A percentile compares a stretch with the other conserved stretches of the same genome.
phyloP scores from a whole-genome alignment of 2,113 vertebrate species.

The Taxidea taxus region DNA sequence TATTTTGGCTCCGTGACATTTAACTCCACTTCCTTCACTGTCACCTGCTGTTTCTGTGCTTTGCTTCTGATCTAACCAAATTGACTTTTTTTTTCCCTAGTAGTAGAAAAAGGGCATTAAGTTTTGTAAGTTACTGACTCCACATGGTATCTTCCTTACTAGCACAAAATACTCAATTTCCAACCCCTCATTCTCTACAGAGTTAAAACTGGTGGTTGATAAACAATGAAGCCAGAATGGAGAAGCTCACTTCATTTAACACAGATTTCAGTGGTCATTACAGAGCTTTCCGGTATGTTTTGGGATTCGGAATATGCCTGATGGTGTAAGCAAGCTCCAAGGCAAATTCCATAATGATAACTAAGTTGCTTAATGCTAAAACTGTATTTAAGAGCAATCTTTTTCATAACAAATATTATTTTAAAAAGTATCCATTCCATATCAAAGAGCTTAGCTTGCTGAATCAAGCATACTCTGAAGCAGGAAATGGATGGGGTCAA shows the following conservation, averaged over 20 bases:
- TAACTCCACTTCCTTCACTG: conserved; percentile 57
- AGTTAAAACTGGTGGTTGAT: neutral
- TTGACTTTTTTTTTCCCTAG: neutral
- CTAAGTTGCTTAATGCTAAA: neutral
- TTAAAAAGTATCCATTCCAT: neutral
- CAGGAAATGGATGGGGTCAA: neutral
- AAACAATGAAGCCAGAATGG: neutral
- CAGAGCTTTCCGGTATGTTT: neutral
- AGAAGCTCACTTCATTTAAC: neutral
- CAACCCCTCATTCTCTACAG: neutral
- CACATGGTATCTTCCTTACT: neutral
- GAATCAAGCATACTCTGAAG: neutral
- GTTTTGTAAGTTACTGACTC: neutral
- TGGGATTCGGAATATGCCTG: neutral
- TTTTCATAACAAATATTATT: neutral
- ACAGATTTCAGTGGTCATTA: neutral
- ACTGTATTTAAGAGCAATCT: neutral
- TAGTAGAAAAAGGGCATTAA: neutral
- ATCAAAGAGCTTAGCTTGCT: neutral
- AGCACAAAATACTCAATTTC: neutral
- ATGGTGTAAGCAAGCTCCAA: neutral
- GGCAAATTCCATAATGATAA: neutral
- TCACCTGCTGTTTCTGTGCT: conserved; percentile 50
- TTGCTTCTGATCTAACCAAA: conserved; percentile 50
- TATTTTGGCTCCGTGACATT: conserved; percentile 56